These are phyloP conservation scores for Anas georgica DNA, from an alignment of 2,797 vertebrate species.

Conservation along the genomic window DNA sequence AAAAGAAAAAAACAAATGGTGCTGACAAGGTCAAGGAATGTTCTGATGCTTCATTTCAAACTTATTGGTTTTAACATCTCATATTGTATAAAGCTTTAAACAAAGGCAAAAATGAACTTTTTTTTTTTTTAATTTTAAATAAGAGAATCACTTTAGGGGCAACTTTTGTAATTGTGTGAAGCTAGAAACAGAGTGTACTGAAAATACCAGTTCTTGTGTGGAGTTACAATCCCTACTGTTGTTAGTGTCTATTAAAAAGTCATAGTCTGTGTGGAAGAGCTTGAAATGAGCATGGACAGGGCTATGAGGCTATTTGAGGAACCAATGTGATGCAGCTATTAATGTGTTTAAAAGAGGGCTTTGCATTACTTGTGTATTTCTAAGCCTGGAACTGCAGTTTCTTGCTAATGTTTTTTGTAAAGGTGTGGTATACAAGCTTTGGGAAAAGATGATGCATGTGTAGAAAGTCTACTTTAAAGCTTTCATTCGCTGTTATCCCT, in stretches of 20 bases:
- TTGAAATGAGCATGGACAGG: not conserved
- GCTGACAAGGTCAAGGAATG: slow-evolving; percentile 34
- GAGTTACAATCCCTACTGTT: not conserved
- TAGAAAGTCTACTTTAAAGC: not conserved
- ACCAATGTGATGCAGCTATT: not conserved
- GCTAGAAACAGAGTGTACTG: not conserved
- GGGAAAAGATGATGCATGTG: not conserved
- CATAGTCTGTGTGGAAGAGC: not conserved
- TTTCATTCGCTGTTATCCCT: not conserved
- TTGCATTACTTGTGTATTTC: not conserved
- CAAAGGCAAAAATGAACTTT: not conserved
- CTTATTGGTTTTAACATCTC: slow-evolving; percentile 20
- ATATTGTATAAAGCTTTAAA: not conserved
- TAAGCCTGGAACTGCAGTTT: not conserved
- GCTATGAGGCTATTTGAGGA: not conserved
- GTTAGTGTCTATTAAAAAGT: not conserved
- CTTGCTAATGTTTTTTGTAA: not conserved
- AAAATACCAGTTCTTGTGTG: not conserved
- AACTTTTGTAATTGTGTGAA: not conserved
- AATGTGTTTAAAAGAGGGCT: not conserved
- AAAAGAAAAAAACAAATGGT: not conserved
- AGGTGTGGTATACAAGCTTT: not conserved
- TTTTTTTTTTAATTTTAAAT: not conserved
- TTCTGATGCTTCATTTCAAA: slow-evolving; percentile 19
- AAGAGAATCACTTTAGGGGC: not conserved